Evolutionary conservation across 2,113 vertebrate species (phyloP).

Genomic region (Strix aluco): DNA sequence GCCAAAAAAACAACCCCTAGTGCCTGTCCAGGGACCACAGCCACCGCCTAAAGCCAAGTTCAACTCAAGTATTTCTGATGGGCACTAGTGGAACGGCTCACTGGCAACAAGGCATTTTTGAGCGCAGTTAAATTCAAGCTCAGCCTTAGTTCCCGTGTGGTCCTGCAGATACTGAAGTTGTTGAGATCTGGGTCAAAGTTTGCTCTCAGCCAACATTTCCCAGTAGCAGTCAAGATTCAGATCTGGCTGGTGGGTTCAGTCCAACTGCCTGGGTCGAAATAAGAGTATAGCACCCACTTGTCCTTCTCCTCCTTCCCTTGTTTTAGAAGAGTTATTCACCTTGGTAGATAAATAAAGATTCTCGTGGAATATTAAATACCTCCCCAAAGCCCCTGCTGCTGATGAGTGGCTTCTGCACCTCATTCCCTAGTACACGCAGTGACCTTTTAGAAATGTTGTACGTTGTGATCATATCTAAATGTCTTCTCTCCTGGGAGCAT

Average conservation of each 20-base stretch:
- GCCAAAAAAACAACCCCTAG: neutral
- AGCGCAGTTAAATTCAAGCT: neutral
- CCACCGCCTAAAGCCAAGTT: neutral
- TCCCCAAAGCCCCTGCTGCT: conserved; percentile 1
- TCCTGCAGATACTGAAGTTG: neutral
- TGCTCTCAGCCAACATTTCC: neutral
- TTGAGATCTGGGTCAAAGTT: neutral
- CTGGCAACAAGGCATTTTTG: accelerated
- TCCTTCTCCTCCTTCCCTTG: neutral
- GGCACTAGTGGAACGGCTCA: neutral
- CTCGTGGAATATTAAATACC: conserved; percentile 1
- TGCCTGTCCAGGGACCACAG: accelerated
- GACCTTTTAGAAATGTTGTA: conserved; percentile 54
- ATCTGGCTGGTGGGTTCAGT: neutral
- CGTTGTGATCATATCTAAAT: conserved; percentile 29
- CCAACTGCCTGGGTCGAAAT: neutral
- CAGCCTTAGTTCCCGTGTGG: neutral
- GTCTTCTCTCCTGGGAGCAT: conserved; percentile 51
- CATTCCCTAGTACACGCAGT: neutral
- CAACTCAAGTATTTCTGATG: neutral
- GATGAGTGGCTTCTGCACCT: neutral
- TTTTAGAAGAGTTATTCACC: neutral
- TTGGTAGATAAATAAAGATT: conserved; percentile 31
- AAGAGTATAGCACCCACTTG: neutral
- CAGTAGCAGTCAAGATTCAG: accelerated